Evolutionary conservation across 2,113 vertebrate genomes (phyloP).

Genomic region (Myiagra hebetior): DNA sequence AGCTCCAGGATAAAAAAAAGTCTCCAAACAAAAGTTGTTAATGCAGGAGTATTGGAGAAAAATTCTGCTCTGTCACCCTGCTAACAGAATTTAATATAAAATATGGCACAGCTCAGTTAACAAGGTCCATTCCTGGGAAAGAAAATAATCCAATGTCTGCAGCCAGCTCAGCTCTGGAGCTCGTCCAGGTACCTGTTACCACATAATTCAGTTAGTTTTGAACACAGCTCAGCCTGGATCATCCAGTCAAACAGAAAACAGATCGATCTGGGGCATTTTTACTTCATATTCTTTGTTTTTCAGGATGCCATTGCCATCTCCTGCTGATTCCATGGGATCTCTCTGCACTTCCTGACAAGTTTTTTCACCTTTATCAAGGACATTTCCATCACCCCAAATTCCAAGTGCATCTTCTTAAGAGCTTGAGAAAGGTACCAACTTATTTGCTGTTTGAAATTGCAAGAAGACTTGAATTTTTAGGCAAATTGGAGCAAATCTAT

Average conservation of each 20-base stretch:
- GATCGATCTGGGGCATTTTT: background rate
- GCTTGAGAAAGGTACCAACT: background rate
- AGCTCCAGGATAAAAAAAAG: background rate
- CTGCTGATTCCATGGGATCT: rapidly evolving
- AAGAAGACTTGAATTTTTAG: background rate
- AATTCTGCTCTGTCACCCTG: background rate
- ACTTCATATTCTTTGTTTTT: background rate
- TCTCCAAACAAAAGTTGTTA: background rate
- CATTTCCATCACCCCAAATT: background rate
- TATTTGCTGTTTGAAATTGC: background rate
- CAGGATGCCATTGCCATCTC: rapidly evolving
- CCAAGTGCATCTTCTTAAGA: background rate
- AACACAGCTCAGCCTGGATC: background rate
- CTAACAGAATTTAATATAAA: background rate
- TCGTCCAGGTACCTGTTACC: background rate
- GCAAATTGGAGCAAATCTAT: background rate
- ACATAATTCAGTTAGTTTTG: background rate
- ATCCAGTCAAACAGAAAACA: background rate
- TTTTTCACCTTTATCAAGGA: background rate
- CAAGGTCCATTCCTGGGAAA: background rate
- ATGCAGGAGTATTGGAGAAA: rapidly evolving
- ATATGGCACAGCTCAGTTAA: background rate
- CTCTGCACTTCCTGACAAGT: background rate
- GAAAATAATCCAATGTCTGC: background rate
- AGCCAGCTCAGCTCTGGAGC: background rate